Percentiles rank a stretch among this genome's conserved stretches.
phyloP scores from a whole-genome alignment of 2,113 vertebrate genomes.

The Leuciscus idus region DNA sequence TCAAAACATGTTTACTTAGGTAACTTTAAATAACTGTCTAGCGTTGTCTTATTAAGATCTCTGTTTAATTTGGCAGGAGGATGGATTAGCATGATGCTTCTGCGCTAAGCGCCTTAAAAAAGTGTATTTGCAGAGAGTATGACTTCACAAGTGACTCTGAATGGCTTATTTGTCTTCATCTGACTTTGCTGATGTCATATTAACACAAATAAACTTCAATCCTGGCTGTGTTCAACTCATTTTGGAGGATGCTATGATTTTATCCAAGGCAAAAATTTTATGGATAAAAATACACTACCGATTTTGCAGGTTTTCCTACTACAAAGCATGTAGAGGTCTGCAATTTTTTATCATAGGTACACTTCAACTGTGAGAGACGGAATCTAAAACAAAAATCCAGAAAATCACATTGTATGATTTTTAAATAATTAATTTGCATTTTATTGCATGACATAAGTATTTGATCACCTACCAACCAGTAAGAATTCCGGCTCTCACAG shows the following conservation, averaged over 20 bases:
- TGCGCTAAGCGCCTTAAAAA: conserved; percentile 65
- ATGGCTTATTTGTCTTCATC: conserved; percentile 36
- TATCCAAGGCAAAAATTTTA: not conserved
- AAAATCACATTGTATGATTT: too few relatives aligned
- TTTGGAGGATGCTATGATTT: not conserved
- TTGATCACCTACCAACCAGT: too few relatives aligned
- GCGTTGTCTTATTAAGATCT: conserved; percentile 63
- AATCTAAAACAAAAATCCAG: too few relatives aligned
- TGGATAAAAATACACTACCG: not conserved
- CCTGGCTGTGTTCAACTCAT: not conserved
- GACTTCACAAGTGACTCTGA: conserved; percentile 55
- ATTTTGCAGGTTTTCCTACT: too few relatives aligned
- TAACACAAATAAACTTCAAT: not conserved
- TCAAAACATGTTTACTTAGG: conserved; percentile 45
- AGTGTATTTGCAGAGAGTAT: conserved; percentile 59
- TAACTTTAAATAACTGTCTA: conserved; percentile 53
- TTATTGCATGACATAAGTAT: too few relatives aligned
- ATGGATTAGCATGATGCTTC: conserved; percentile 61
- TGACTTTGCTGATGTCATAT: conserved; percentile 7
- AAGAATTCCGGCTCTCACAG: too few relatives aligned
- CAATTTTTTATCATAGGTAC: too few relatives aligned
- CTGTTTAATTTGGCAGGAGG: conserved; percentile 55
- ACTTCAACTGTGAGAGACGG: too few relatives aligned
- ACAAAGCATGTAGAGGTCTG: too few relatives aligned
- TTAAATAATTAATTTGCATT: too few relatives aligned